phyloP scores from a whole-genome alignment of 2,888 invertebrate genomes.

The Tetragonula carbonaria region DNA sequence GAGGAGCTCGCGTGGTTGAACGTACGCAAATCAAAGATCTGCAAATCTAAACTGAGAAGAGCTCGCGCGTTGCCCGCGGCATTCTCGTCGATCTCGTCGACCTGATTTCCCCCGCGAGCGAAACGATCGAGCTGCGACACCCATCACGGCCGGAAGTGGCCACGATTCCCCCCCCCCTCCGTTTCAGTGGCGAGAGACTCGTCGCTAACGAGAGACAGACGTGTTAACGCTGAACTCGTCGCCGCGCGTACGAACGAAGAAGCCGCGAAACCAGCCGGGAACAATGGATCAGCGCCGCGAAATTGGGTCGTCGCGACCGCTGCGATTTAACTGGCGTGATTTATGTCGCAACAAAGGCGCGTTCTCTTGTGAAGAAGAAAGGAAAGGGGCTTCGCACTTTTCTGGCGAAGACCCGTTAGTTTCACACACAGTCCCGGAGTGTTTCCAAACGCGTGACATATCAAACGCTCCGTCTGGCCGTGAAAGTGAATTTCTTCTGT shows the following conservation, averaged over 20 bases:
- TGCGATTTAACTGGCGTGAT: constrained; percentile 3
- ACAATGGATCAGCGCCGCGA: constrained; percentile 20
- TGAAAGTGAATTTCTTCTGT: too few species aligned
- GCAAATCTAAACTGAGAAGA: constrained; percentile 34
- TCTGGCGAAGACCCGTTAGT: too few species aligned
- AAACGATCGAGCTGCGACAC: too few species aligned
- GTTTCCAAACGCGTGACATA: too few species aligned
- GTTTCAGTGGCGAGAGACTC: background rate
- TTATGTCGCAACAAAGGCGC: background rate
- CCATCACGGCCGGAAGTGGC: too few species aligned
- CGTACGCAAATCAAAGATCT: constrained; percentile 49
- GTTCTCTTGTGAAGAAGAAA: background rate
- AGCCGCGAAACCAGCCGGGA: constrained; percentile 1
- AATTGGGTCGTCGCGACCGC: constrained; percentile 27
- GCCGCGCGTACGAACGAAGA: constrained; percentile 24
- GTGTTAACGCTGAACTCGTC: background rate
- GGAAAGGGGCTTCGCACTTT: too few species aligned
- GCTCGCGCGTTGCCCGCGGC: background rate
- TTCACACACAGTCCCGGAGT: too few species aligned
- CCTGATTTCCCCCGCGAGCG: too few species aligned
- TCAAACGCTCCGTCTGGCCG: too few species aligned
- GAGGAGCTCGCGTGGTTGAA: constrained; percentile 30
- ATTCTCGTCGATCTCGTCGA: too few species aligned
- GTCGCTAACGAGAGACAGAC: constrained; percentile 2
- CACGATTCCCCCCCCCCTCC: too few species aligned